phyloP scores from a whole-genome alignment of 2,888 invertebrate species.

The Epinotia ramella region DNA sequence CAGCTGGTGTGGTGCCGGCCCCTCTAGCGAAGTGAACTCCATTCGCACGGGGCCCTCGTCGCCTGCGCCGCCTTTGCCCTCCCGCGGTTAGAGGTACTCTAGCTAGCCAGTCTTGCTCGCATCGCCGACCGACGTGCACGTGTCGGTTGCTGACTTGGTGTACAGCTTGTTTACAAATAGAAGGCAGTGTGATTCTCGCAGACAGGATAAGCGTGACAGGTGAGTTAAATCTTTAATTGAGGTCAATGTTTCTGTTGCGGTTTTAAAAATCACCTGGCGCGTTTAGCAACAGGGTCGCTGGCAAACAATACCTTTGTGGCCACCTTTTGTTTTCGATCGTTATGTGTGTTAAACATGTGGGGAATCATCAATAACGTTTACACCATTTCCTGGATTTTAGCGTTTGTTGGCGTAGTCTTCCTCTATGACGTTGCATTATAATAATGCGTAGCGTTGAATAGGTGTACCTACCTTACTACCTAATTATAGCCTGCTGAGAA shows the following conservation, averaged over 20 bases:
- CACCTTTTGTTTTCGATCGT: conserved; percentile 67
- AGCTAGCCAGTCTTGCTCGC: conserved; percentile 66
- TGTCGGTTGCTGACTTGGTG: conserved; percentile 49
- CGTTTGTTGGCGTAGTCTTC: conserved; percentile 13
- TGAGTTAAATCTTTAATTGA: conserved; percentile 70
- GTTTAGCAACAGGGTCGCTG: conserved; percentile 49
- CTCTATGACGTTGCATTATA: conserved; percentile 11
- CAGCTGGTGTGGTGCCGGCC: conserved; percentile 44
- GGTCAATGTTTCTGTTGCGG: conserved; percentile 65
- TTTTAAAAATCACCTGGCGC: conserved; percentile 48
- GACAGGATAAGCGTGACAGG: conserved; percentile 75
- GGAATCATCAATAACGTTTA: conserved; percentile 51
- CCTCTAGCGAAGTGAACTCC: conserved; percentile 32
- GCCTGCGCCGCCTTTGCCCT: conserved; percentile 41
- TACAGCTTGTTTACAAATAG: conserved; percentile 74
- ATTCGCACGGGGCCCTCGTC: conserved; percentile 24
- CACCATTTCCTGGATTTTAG: conserved; percentile 50
- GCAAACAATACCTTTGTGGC: conserved; percentile 66
- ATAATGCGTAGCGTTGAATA: not conserved
- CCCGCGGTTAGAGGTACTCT: conserved; percentile 23
- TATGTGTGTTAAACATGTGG: conserved; percentile 56
- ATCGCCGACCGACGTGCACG: conserved; percentile 67
- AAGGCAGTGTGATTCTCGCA: conserved; percentile 65
- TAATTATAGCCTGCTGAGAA: conserved; percentile 3
- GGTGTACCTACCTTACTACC: not conserved